Evolutionary conservation across 2,888 invertebrate genomes (phyloP).

Genomic region (Rhagium mordax): DNA sequence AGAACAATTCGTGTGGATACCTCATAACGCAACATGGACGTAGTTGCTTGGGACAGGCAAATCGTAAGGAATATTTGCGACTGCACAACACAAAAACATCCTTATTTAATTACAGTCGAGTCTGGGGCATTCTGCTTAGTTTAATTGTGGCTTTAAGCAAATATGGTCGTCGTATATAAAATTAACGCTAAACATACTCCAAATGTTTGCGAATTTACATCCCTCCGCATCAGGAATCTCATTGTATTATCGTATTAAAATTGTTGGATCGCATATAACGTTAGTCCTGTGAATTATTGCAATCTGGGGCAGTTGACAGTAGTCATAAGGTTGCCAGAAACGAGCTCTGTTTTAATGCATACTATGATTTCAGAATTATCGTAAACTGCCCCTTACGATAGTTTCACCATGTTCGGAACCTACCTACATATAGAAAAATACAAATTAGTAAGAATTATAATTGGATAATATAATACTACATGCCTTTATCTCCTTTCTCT

Average conservation of each 20-base stretch:
- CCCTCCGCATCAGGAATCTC: constrained; percentile 6
- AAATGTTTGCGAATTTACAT: neutral
- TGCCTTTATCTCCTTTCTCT: too few relatives aligned
- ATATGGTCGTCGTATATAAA: neutral
- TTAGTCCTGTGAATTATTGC: neutral
- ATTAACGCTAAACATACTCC: neutral
- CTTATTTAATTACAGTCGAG: neutral
- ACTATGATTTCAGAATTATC: too few relatives aligned
- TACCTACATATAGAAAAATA: too few relatives aligned
- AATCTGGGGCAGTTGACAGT: neutral
- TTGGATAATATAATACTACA: too few relatives aligned
- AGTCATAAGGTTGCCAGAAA: neutral
- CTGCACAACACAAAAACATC: too few relatives aligned
- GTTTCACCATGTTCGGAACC: too few relatives aligned
- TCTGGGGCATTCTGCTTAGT: neutral
- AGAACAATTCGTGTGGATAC: too few relatives aligned
- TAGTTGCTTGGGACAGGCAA: too few relatives aligned
- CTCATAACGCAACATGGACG: too few relatives aligned
- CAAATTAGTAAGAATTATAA: too few relatives aligned
- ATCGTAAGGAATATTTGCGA: too few relatives aligned
- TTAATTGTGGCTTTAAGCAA: neutral
- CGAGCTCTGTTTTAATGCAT: neutral
- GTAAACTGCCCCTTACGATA: too few relatives aligned
- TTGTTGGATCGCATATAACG: neutral
- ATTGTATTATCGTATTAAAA: neutral